Conservation (phyloP, 2,797 vertebrate species). For the Siniperca undulata region DNA sequence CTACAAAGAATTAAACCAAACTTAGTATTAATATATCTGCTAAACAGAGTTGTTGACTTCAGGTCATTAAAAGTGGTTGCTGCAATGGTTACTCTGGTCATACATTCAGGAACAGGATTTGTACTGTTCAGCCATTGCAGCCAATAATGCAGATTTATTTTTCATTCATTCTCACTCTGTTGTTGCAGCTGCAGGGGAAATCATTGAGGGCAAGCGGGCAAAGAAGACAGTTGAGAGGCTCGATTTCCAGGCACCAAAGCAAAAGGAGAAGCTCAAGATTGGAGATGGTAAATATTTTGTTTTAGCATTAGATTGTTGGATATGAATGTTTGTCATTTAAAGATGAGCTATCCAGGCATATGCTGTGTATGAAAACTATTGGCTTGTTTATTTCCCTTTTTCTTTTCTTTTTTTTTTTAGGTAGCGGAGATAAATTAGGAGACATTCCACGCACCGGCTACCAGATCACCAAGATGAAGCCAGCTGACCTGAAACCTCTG, state of each 20-base stretch:
- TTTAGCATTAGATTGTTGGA: neutral
- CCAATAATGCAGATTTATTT: neutral
- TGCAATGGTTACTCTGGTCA: too few relatives aligned
- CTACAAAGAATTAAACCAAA: neutral
- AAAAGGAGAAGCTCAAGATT: constrained; percentile 90
- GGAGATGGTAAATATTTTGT: constrained; percentile 85
- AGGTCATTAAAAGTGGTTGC: too few relatives aligned
- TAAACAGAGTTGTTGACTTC: neutral
- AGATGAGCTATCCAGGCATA: fast-evolving
- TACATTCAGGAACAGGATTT: neutral
- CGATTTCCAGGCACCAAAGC: constrained; percentile 90
- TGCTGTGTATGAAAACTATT: neutral
- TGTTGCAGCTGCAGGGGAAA: constrained; percentile 71
- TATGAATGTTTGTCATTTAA: too few relatives aligned
- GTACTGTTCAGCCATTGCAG: neutral
- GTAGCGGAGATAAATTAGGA: constrained; percentile 93
- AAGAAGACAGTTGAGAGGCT: constrained; percentile 95
- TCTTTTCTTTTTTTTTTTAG: constrained; percentile 72
- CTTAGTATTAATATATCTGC: neutral
- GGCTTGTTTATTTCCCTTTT: neutral
- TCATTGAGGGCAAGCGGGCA: constrained; percentile 94
- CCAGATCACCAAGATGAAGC: constrained; percentile 94
- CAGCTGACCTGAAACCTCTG: constrained; percentile 92
- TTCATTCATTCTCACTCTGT: neutral
- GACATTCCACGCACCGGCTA: constrained; percentile 94